Conservation (phyloP, 1,140 invertebrate genomes). For the Eriosoma lanigerum region DNA sequence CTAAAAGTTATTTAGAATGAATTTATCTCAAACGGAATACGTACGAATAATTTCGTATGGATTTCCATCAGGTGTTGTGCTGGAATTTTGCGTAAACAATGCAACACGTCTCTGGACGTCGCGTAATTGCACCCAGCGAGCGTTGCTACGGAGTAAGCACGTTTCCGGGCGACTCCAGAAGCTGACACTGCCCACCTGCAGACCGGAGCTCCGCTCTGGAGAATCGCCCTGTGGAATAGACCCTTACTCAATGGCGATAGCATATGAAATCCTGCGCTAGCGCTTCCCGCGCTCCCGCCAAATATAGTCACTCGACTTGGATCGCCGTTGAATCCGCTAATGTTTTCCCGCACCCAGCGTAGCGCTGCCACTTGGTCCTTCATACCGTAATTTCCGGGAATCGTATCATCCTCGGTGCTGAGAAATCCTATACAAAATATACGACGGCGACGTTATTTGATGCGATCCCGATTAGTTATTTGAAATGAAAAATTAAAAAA, state of each 20-base stretch:
- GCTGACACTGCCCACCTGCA: neutral
- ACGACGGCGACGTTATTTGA: no score
- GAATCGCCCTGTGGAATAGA: slow-evolving; percentile 51
- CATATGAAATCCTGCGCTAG: slow-evolving; percentile 51
- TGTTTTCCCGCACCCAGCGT: slow-evolving; percentile 60
- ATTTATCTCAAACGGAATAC: no score
- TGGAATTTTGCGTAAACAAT: neutral
- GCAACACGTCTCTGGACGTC: neutral
- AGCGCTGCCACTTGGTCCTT: slow-evolving; percentile 60
- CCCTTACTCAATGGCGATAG: slow-evolving; percentile 52
- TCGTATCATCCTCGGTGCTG: slow-evolving; percentile 53
- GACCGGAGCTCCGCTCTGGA: slow-evolving; percentile 42
- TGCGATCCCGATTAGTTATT: no score
- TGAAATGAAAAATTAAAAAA: no score
- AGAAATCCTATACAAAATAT: slow-evolving; percentile 55
- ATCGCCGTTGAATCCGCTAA: slow-evolving; percentile 58
- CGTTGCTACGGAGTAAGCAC: neutral
- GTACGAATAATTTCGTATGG: neutral
- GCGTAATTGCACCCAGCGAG: neutral
- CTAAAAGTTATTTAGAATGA: no score
- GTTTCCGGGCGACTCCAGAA: neutral
- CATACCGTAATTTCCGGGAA: slow-evolving; percentile 59
- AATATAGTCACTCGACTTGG: slow-evolving; percentile 54
- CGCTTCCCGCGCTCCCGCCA: slow-evolving; percentile 55
- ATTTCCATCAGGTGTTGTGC: neutral